Conservation (phyloP, 2,888 invertebrate species). For the Ichneumon xanthorius region DNA sequence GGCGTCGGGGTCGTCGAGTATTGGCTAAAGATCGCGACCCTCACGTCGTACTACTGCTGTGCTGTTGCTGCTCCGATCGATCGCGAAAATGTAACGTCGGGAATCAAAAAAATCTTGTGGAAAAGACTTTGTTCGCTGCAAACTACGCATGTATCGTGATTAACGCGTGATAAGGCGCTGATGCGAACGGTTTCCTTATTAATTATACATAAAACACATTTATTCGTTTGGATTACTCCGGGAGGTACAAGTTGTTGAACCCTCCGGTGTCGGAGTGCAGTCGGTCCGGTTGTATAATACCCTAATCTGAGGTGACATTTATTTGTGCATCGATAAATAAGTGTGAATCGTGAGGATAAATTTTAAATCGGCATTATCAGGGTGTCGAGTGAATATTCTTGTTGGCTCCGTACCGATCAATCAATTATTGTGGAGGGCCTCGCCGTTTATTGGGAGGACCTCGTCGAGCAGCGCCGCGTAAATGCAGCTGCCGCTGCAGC, state of each 20-base stretch:
- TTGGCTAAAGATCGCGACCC: conserved; percentile 50
- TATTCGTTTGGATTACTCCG: neutral
- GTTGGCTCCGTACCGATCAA: conserved; percentile 45
- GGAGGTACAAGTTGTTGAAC: neutral
- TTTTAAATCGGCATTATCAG: neutral
- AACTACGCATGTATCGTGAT: conserved; percentile 30
- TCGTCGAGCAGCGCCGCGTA: conserved; percentile 74
- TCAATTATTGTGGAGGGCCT: conserved; percentile 75
- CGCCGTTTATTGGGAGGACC: conserved; percentile 73
- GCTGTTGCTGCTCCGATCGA: conserved; percentile 28
- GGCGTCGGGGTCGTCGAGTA: conserved; percentile 22
- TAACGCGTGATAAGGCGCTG: conserved; percentile 3
- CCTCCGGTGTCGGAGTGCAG: conserved; percentile 26
- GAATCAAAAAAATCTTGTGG: conserved; percentile 19
- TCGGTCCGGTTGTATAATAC: neutral
- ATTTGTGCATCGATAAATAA: conserved; percentile 18
- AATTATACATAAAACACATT: neutral
- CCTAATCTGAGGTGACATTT: neutral
- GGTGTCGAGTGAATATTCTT: neutral
- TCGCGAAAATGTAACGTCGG: conserved; percentile 58
- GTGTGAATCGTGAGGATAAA: conserved; percentile 20
- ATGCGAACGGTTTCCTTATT: conserved; percentile 5
- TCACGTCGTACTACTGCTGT: neutral
- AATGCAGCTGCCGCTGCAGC: conserved; percentile 76
- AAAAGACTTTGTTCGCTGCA: conserved; percentile 20